Percentiles rank a stretch among this genome's conserved stretches.
Conservation (phyloP, 2,113 vertebrate genomes). For the Nycticryphes semicollaris region DNA sequence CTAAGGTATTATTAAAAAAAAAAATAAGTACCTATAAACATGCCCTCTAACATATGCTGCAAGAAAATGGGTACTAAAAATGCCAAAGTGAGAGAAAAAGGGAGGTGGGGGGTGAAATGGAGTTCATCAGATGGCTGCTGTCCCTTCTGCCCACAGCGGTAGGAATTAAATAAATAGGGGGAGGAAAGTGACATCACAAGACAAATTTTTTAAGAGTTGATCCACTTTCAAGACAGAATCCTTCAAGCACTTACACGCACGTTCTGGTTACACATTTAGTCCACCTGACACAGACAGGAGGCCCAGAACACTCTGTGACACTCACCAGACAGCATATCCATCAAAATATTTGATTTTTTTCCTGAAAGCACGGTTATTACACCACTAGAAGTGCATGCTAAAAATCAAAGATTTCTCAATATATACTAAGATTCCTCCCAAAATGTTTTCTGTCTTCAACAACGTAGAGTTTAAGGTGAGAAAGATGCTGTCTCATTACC, state of each 20-base stretch:
- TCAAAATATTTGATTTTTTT: neutral
- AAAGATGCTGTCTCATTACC: conserved; percentile 43
- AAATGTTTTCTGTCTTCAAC: neutral
- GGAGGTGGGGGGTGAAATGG: neutral
- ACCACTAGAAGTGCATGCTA: neutral
- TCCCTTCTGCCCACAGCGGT: neutral
- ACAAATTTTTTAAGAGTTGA: neutral
- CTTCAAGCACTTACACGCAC: neutral
- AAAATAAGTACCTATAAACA: neutral
- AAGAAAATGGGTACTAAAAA: neutral
- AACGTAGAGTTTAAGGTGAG: neutral
- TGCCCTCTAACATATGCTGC: neutral
- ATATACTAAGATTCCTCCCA: neutral
- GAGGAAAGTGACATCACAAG: neutral
- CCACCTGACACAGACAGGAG: neutral
- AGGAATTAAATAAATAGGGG: neutral
- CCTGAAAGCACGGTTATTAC: neutral
- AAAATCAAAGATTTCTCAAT: neutral
- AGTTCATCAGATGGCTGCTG: neutral
- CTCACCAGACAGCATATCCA: neutral
- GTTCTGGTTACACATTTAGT: neutral
- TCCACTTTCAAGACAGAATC: neutral
- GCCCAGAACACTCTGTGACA: neutral
- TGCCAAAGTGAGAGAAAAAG: neutral
- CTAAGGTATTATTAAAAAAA: neutral